Conservation (phyloP, 2,797 vertebrate species). For the Chaetodon trifasciatus region DNA sequence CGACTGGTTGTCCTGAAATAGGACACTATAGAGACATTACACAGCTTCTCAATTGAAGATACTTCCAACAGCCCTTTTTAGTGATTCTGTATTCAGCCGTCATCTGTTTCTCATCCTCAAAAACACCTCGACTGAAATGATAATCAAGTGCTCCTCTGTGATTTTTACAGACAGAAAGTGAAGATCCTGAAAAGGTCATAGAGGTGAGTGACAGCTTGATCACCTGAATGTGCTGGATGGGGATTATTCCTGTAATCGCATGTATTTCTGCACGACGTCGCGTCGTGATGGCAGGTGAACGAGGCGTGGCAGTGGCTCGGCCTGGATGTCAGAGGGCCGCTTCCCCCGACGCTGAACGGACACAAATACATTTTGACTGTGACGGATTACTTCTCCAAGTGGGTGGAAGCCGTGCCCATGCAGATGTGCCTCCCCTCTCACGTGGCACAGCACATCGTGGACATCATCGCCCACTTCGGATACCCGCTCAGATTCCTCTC, state of each 20-base stretch:
- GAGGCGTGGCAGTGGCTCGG: constrained; percentile 84
- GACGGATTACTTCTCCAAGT: constrained; percentile 81
- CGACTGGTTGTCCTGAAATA: too few species aligned
- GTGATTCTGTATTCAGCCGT: too few species aligned
- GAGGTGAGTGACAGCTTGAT: constrained; percentile 50
- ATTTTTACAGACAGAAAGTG: constrained; percentile 57
- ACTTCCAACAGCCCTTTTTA: too few species aligned
- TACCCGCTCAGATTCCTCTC: constrained; percentile 80
- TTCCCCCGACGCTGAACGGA: constrained; percentile 70
- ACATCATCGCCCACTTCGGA: constrained; percentile 77
- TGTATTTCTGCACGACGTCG: neutral
- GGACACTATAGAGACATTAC: too few species aligned
- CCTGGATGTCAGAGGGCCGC: constrained; percentile 81
- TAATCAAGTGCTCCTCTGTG: constrained; percentile 4
- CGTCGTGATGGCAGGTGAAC: constrained; percentile 67
- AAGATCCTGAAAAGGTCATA: constrained; percentile 62
- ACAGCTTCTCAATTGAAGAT: too few species aligned
- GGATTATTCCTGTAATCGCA: neutral
- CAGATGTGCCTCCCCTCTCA: constrained; percentile 56
- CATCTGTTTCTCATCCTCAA: too few species aligned
- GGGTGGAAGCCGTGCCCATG: constrained; percentile 81
- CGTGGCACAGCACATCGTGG: constrained; percentile 65
- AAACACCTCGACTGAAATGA: neutral
- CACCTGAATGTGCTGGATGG: neutral
- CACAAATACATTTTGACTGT: constrained; percentile 79